Conservation (phyloP, 1,140 invertebrate species). For the Drosophila equinoxialis region DNA sequence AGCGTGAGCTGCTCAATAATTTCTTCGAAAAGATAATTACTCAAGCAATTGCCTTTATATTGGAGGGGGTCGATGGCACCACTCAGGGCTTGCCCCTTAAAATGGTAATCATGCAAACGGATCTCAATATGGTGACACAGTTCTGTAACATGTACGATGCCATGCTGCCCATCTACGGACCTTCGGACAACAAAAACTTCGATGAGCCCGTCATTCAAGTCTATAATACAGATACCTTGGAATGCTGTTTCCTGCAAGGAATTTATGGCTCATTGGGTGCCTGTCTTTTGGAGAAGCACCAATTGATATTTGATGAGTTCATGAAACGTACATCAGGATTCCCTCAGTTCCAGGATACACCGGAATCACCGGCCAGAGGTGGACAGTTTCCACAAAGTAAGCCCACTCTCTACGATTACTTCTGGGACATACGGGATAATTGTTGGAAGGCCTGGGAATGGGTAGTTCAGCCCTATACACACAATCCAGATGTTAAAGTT, state of each 20-base stretch:
- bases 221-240: constrained; percentile 85
- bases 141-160: constrained; percentile 92
- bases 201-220: constrained; percentile 83
- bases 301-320: constrained; percentile 90
- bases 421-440: constrained; percentile 87
- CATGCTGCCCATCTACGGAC: constrained; percentile 83
- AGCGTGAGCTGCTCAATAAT: constrained; percentile 66
- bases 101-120: constrained; percentile 91
- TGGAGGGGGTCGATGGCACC: constrained; percentile 89
- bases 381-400: constrained; percentile 86
- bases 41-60: constrained; percentile 88
- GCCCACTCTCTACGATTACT: constrained; percentile 91
- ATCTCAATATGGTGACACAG: constrained; percentile 93
- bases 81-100: constrained; percentile 89
- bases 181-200: constrained; percentile 72
- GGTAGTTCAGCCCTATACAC: constrained; percentile 89
- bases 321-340: constrained; percentile 90
- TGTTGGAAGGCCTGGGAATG: constrained; percentile 93
- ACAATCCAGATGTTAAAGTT: constrained; percentile 89
- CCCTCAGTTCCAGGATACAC: constrained; percentile 86
- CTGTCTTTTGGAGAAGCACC: constrained; percentile 87
- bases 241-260: constrained; percentile 89
- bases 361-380: constrained; percentile 86
- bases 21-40: constrained; percentile 86
- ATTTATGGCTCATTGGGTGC: constrained; percentile 94